A percentile compares a stretch with the other conserved stretches of the same genome.
phyloP scores from a whole-genome alignment of 2,113 vertebrate genomes.

The Boulengeromyrus knoepffleri region DNA sequence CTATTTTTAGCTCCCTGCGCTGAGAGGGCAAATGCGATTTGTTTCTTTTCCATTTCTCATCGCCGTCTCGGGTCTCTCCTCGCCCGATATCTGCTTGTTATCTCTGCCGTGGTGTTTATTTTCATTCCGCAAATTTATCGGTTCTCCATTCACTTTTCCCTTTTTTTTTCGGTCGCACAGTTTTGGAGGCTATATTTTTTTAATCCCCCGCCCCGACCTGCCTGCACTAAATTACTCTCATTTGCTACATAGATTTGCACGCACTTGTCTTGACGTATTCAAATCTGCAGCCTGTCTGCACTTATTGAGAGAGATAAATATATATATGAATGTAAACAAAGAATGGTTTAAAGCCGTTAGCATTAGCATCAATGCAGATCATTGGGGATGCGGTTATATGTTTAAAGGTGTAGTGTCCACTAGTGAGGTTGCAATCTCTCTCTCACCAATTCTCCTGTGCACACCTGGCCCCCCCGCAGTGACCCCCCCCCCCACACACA shows the following conservation, averaged over 20 bases:
- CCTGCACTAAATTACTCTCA: constrained; percentile 40
- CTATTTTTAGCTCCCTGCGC: not conserved
- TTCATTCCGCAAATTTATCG: not conserved
- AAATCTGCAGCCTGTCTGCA: constrained; percentile 20
- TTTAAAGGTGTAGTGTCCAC: not conserved
- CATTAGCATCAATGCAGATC: not conserved
- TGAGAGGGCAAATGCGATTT: not conserved
- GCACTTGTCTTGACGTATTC: constrained; percentile 14
- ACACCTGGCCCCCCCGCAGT: not conserved
- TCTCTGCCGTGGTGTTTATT: not conserved
- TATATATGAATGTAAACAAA: not conserved
- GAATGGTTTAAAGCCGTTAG: not conserved
- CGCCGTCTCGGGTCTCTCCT: not conserved
- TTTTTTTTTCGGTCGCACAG: not conserved
- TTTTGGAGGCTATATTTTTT: not conserved
- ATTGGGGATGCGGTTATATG: not conserved
- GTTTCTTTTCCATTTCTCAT: constrained; percentile 15
- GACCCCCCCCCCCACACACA: not conserved
- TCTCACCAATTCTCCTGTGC: not conserved
- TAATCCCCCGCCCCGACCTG: not conserved
- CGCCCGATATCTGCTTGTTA: not conserved
- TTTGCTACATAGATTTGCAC: constrained; percentile 31
- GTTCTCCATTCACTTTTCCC: not conserved
- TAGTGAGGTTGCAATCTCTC: not conserved
- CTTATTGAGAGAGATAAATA: constrained; percentile 2